phyloP scores from a whole-genome alignment of 2,797 vertebrate genomes.

The Atherinosoma microstoma region DNA sequence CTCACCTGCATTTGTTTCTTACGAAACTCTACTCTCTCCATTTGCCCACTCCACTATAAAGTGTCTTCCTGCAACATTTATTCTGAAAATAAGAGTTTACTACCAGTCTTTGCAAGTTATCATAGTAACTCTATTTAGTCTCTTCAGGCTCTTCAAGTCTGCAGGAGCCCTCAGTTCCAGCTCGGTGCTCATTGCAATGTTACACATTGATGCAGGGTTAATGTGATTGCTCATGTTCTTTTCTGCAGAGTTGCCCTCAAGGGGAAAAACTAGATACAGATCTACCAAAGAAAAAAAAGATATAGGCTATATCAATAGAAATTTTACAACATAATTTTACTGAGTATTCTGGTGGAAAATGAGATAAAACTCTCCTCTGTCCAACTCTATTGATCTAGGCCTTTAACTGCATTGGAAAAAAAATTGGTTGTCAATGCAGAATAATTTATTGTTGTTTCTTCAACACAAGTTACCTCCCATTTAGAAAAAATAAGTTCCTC shows the following conservation, averaged over 20 bases:
- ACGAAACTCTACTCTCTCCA: background rate
- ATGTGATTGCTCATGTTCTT: slow-evolving; percentile 30
- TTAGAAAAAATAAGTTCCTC: slow-evolving; percentile 17
- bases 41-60: slow-evolving; percentile 7
- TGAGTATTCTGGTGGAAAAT: background rate
- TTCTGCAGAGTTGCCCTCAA: slow-evolving; percentile 17
- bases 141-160: slow-evolving; percentile 19
- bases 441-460: slow-evolving; percentile 14
- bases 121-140: slow-evolving; percentile 3
- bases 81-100: slow-evolving; percentile 7
- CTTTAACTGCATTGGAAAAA: background rate
- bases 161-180: slow-evolving; percentile 29
- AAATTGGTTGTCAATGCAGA: background rate
- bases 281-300: slow-evolving; percentile 31
- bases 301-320: slow-evolving; percentile 8
- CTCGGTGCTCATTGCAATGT: slow-evolving; percentile 25
- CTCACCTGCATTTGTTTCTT: background rate
- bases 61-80: background rate
- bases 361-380: slow-evolving; percentile 19
- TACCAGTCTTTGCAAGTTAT: slow-evolving; percentile 13
- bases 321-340: slow-evolving; percentile 7
- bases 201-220: slow-evolving; percentile 41
- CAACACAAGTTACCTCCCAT: background rate
- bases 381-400: slow-evolving; percentile 10
- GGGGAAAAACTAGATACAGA: slow-evolving; percentile 18